These are phyloP conservation scores for Tetragnatha versicolor DNA, from an alignment of 1,140 invertebrate species.

Conservation along the genomic window DNA sequence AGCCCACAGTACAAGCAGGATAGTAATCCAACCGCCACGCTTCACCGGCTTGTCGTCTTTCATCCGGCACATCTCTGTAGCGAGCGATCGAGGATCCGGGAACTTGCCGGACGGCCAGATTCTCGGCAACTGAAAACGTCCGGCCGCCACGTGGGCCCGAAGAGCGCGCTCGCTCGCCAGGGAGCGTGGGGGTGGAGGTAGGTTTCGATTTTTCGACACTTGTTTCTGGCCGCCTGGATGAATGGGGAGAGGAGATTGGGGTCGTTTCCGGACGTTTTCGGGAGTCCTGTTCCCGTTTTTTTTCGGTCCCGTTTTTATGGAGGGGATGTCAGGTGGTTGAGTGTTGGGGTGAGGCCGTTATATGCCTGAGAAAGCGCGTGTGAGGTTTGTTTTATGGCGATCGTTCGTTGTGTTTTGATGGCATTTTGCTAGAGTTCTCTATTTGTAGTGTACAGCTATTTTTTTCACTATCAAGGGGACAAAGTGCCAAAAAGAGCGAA, in stretches of 20 bases:
- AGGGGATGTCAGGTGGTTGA: too few species aligned
- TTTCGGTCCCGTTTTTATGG: too few species aligned
- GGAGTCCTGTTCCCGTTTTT: too few species aligned
- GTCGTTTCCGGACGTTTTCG: background rate
- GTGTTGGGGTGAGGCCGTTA: too few species aligned
- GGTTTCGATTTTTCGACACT: constrained; percentile 25
- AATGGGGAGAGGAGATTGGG: background rate
- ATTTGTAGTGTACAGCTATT: too few species aligned
- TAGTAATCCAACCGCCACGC: constrained; percentile 16
- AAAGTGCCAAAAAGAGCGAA: too few species aligned
- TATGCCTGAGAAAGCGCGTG: too few species aligned
- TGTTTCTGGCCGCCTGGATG: background rate
- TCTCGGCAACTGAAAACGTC: constrained; percentile 35
- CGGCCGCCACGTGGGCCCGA: background rate
- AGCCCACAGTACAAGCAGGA: background rate
- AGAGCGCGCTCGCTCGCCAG: constrained; percentile 36
- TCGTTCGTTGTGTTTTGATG: too few species aligned
- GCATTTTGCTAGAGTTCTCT: too few species aligned
- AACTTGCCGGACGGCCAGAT: constrained; percentile 9
- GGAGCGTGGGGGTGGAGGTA: constrained; percentile 24
- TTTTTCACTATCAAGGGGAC: too few species aligned
- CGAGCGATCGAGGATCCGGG: background rate
- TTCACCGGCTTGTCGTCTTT: background rate
- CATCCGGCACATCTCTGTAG: constrained; percentile 18
- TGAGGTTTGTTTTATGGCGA: too few species aligned